Base-by-base conservation (phyloP, 2,888 invertebrate genomes). In the Parapristionchus giblindavisi region DNA sequence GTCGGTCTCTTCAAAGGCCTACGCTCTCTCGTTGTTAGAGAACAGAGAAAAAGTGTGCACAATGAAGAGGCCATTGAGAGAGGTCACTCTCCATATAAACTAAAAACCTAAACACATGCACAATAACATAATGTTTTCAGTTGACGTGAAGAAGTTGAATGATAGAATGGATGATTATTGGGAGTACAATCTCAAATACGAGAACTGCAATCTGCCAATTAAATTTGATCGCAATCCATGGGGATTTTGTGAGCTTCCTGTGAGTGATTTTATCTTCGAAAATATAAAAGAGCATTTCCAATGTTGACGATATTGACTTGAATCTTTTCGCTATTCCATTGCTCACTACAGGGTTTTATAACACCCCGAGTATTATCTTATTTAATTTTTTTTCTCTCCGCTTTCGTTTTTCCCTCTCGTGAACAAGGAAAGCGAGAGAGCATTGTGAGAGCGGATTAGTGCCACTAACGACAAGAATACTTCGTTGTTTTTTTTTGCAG, bases 231-330 rank as follows among this genome's bases (percentile, higher is more conserved):
- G 63, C 8, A 65, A 65, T 11, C 63, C 63, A 36, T 65, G 63
- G 63, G 63, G 63, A 43, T 65, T 65, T 32, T 65, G 63, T 32
- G 21, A 65, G 27, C 63, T 65, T 29, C 63, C 63, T 6, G 63
- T 65, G 29, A 17, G n/a, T 52, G 21, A 14, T 40, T 24, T 24
- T 24, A 1, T 11, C 24, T 11, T 17, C 11, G 11, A 8, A 14
- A 8, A 14, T 43, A 43, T 17, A 43, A 14, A 43, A 8, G 8
- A 14, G 11, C 17, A 14, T 17, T 43, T 43, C 8, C 17, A 14
- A 43, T 43, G 8, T 14, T 43, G 8, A 43, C 17, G 17, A 43
- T 43, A 43, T 14, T 17, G 17, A 14, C 17, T 14, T 43, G 8
- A 43, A 8, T 14, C 17, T 43, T 17, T 8, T 14, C 11, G 43